A percentile compares a stretch with the other conserved stretches of the same genome.
Conservation (phyloP, 1,140 invertebrate genomes). For the Lysiphlebus fabarum region DNA sequence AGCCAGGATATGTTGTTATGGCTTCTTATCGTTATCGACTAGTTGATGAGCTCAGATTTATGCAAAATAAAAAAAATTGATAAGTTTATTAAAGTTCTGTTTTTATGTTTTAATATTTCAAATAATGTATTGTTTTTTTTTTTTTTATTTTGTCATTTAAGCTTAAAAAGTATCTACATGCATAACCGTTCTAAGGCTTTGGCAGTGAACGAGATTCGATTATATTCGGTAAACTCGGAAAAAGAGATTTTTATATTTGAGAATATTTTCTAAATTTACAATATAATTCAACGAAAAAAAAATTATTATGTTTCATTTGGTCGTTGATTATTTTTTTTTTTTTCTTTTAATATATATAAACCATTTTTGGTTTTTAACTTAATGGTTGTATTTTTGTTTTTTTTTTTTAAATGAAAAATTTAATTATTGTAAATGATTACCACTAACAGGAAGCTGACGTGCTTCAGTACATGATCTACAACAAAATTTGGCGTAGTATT, state of each 20-base stretch:
- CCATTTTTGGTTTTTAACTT: conserved; percentile 19
- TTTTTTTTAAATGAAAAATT: conserved; percentile 33
- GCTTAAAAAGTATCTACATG: conserved; percentile 36
- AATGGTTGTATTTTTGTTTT: conserved; percentile 25
- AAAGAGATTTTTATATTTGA: too few relatives aligned
- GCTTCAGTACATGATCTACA: conserved; percentile 86
- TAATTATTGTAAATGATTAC: conserved; percentile 46
- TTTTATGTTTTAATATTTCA: too few relatives aligned
- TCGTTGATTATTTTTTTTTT: conserved; percentile 12
- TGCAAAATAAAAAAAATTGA: too few relatives aligned
- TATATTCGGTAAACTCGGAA: conserved; percentile 17
- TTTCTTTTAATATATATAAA: background rate
- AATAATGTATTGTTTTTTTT: too few relatives aligned
- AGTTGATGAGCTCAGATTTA: conserved; percentile 21
- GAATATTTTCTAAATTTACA: background rate
- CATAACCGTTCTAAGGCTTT: conserved; percentile 57
- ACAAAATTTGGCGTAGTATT: conserved; percentile 89
- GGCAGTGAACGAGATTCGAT: conserved; percentile 54
- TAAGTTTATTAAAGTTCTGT: too few relatives aligned
- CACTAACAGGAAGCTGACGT: conserved; percentile 63
- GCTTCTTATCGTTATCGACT: conserved; percentile 21
- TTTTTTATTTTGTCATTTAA: conserved; percentile 9
- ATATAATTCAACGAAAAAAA: background rate
- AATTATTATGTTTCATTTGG: background rate
- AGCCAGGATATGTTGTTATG: background rate